Percentiles rank a stretch among this genome's conserved stretches.
Evolutionary conservation across 2,888 invertebrate species (phyloP).

Genomic region (Agelastica alni): DNA sequence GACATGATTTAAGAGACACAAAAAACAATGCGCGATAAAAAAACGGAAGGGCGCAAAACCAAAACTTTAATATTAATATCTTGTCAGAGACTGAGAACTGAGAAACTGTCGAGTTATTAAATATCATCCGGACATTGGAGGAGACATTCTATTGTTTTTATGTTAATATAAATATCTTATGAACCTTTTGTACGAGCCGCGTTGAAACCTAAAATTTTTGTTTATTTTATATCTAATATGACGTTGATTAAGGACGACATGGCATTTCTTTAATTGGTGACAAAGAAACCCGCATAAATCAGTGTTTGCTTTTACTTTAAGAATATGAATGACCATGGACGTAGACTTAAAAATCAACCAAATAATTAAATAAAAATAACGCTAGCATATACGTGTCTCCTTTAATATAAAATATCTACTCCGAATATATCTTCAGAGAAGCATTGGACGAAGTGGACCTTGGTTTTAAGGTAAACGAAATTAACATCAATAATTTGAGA

Average conservation of each 20-base stretch:
- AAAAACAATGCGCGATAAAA: constrained; percentile 10
- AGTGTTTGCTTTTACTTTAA: constrained; percentile 42
- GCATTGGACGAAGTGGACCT: too few relatives aligned
- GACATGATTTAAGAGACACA: constrained; percentile 3
- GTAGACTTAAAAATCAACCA: too few relatives aligned
- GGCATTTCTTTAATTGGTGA: constrained; percentile 48
- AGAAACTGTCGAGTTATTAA: constrained; percentile 38
- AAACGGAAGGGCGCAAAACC: constrained; percentile 6
- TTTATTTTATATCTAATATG: constrained; percentile 48
- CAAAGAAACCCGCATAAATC: constrained; percentile 43
- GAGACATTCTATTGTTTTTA: constrained; percentile 49
- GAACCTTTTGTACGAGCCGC: constrained; percentile 41
- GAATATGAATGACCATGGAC: constrained; percentile 22
- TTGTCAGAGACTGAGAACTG: constrained; percentile 27
- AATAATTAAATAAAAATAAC: constrained; percentile 5
- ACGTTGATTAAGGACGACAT: constrained; percentile 48
- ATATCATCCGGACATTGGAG: constrained; percentile 40
- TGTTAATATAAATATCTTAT: constrained; percentile 44
- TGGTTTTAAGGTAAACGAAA: too few relatives aligned
- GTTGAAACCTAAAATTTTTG: constrained; percentile 44
- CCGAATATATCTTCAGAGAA: too few relatives aligned
- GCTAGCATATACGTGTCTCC: too few relatives aligned
- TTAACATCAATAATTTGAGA: too few relatives aligned
- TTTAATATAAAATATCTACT: too few relatives aligned
- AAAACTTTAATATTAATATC: constrained; percentile 24